Conservation (phyloP, 2,797 vertebrate species). For the Sternotherus odoratus region DNA sequence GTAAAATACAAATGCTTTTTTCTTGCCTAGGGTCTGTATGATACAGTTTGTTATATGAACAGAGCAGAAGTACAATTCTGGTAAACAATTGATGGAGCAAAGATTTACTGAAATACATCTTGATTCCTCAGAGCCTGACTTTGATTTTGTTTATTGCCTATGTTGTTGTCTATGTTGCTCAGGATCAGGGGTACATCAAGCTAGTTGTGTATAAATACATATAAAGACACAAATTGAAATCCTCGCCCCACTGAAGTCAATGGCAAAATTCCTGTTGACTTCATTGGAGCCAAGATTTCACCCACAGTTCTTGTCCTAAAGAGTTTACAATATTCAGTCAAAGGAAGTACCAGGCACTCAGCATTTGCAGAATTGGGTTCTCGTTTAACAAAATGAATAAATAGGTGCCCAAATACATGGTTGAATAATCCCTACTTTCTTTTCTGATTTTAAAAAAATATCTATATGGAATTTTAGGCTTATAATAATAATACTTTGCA, state of each 20-base stretch:
- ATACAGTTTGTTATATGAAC: background rate
- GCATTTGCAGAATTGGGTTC: background rate
- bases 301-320: background rate
- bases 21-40: background rate
- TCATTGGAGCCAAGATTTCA: conserved; percentile 9
- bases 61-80: conserved; percentile 13
- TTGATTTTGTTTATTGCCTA: conserved; percentile 11
- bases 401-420: background rate
- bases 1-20: conserved; percentile 4
- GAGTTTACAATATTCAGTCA: background rate
- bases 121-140: background rate
- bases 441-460: background rate
- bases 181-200: conserved; percentile 54
- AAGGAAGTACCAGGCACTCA: background rate
- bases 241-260: background rate
- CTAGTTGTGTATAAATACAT: conserved; percentile 50
- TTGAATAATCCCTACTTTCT: background rate
- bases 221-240: conserved; percentile 51
- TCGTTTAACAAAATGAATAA: conserved; percentile 2
- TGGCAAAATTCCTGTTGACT: background rate
- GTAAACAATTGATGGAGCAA: background rate
- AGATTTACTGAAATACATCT: background rate
- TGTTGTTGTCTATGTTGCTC: conserved; percentile 41
- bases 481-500: background rate
- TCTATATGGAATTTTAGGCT: background rate